These are phyloP conservation scores for Pseudomyrmex sp. DNA, from an alignment of 1,140 invertebrate genomes.

Conservation along the genomic window DNA sequence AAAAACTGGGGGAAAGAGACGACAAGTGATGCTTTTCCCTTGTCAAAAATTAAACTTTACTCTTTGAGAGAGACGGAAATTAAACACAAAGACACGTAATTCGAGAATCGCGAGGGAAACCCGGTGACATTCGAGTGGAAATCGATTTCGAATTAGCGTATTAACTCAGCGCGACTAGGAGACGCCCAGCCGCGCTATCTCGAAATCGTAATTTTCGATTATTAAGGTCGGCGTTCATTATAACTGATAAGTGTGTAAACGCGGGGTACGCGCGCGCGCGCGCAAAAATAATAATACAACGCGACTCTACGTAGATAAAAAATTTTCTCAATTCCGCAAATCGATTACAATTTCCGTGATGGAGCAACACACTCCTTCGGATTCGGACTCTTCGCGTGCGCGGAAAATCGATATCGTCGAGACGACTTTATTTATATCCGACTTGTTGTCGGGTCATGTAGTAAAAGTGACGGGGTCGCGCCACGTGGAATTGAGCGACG, in stretches of 20 bases:
- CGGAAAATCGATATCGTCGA: slow-evolving; percentile 63
- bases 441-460: slow-evolving; percentile 4
- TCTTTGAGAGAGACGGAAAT: too few species aligned
- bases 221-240: neutral
- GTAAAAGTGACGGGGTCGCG: neutral
- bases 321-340: slow-evolving; percentile 39
- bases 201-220: slow-evolving; percentile 38
- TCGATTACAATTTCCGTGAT: slow-evolving; percentile 61
- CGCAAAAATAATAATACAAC: too few species aligned
- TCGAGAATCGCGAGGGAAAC: too few species aligned
- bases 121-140: too few species aligned
- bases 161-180: neutral
- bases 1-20: too few species aligned
- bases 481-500: slow-evolving; percentile 10
- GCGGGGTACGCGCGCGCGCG: neutral
- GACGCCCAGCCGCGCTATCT: neutral
- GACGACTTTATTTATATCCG: slow-evolving; percentile 67
- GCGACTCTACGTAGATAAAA: too few species aligned
- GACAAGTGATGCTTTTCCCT: neutral
- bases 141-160: neutral
- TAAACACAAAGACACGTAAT: too few species aligned
- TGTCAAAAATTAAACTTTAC: neutral
- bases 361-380: slow-evolving; percentile 54
- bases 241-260: slow-evolving; percentile 29
- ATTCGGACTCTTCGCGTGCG: neutral